phyloP scores from a whole-genome alignment of 2,888 invertebrate species.

The Listrodromus nycthemerus region DNA sequence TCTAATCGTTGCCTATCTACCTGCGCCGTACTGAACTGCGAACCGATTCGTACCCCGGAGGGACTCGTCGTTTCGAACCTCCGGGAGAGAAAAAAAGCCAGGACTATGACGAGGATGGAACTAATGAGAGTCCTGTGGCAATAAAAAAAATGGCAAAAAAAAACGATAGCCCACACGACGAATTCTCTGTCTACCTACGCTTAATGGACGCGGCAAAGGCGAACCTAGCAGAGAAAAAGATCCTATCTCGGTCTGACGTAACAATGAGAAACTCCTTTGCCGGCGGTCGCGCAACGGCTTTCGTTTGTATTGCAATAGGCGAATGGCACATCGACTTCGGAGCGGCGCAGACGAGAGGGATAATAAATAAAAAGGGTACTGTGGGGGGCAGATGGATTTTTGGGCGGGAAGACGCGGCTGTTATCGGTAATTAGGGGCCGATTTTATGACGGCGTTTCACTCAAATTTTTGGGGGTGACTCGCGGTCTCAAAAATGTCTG shows the following conservation, averaged over 20 bases:
- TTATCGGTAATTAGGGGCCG: not conserved
- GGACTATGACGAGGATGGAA: slow-evolving; percentile 72
- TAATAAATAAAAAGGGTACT: slow-evolving; percentile 22
- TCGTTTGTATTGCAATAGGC: slow-evolving; percentile 76
- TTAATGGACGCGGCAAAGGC: slow-evolving; percentile 16
- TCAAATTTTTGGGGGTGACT: not conserved
- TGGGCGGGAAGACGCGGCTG: not conserved
- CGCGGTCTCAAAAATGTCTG: not conserved
- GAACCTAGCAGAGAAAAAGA: slow-evolving; percentile 69
- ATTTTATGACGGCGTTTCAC: not conserved
- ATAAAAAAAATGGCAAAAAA: slow-evolving; percentile 48
- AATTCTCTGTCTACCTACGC: slow-evolving; percentile 31
- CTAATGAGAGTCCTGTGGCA: slow-evolving; percentile 78
- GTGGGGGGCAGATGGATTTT: not conserved
- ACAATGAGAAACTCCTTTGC: slow-evolving; percentile 80
- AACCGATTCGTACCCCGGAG: not conserved
- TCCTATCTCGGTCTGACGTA: slow-evolving; percentile 74
- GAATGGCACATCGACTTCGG: slow-evolving; percentile 26
- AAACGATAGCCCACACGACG: slow-evolving; percentile 72
- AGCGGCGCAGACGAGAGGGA: slow-evolving; percentile 2
- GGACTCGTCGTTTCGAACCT: not conserved
- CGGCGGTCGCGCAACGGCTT: slow-evolving; percentile 77
- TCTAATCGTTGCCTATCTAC: slow-evolving; percentile 39
- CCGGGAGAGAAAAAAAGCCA: slow-evolving; percentile 69
- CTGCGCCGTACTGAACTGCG: not conserved